Percentiles rank a stretch among this genome's conserved stretches.
These are phyloP conservation scores for Octomys mimax DNA, from an alignment of 2,797 vertebrate species.

Conservation along the genomic window DNA sequence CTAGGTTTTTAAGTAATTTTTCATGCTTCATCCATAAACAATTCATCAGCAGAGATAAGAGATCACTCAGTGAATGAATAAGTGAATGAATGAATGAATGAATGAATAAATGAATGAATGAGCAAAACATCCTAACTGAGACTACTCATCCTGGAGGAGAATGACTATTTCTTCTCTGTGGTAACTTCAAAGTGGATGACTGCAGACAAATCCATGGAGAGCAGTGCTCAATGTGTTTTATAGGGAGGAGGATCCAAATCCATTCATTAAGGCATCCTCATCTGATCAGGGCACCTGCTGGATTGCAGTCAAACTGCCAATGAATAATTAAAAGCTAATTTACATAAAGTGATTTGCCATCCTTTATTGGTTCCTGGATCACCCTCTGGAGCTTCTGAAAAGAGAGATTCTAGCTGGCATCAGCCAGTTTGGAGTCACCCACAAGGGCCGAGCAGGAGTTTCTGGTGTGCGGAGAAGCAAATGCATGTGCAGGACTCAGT, in stretches of 20 bases:
- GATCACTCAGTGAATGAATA: neutral
- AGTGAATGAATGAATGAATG: slow-evolving; percentile 1
- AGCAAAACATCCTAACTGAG: slow-evolving; percentile 34
- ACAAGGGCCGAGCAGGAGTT: neutral
- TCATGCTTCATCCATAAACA: neutral
- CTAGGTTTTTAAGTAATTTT: neutral
- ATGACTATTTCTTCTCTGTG: neutral
- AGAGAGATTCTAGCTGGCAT: neutral
- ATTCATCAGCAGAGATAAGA: slow-evolving; percentile 38
- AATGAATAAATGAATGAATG: slow-evolving; percentile 38
- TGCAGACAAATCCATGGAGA: slow-evolving; percentile 55
- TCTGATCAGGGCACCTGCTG: slow-evolving; percentile 70
- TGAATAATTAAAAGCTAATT: slow-evolving; percentile 83
- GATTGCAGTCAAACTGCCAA: slow-evolving; percentile 70
- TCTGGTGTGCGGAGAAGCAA: neutral
- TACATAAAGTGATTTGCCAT: slow-evolving; percentile 75
- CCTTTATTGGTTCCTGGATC: slow-evolving; percentile 27
- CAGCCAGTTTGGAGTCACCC: neutral
- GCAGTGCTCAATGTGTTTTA: neutral
- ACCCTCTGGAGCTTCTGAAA: neutral
- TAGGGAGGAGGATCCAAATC: neutral
- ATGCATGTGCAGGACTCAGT: neutral
- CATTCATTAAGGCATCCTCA: slow-evolving; percentile 70
- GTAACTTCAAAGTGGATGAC: slow-evolving; percentile 59
- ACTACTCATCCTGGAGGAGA: slow-evolving; percentile 32